Percentiles rank a stretch among this genome's conserved stretches.
Conservation (phyloP, 30 jellyfish, hydroid and myxozoan genomes). For the Turritopsis rubra region DNA sequence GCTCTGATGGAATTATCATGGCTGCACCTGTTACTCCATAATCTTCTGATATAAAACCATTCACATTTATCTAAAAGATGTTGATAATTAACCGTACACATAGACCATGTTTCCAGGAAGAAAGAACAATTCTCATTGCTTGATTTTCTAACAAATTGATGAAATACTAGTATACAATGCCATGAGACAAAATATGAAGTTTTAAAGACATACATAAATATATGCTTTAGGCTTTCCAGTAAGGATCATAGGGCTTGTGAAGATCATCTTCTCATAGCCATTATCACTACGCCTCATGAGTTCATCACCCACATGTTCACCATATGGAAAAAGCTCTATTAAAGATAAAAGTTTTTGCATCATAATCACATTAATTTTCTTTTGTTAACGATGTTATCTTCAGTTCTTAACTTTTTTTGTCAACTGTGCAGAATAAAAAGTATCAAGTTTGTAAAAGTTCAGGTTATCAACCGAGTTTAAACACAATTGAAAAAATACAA, state of each 20-base stretch:
- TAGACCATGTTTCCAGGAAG: no score
- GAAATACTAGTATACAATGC: background rate
- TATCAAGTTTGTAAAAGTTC: no score
- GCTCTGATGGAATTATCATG: background rate
- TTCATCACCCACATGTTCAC: background rate
- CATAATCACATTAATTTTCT: no score
- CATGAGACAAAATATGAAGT: background rate
- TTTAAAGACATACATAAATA: background rate
- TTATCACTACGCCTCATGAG: background rate
- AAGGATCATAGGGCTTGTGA: background rate
- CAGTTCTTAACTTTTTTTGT: no score
- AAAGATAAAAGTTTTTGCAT: no score
- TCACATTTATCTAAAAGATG: constrained; percentile 8
- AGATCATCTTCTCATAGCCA: background rate
- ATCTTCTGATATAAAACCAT: constrained; percentile 5
- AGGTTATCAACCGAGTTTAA: no score
- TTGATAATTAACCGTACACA: no score
- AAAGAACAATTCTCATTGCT: no score
- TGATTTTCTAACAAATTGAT: background rate
- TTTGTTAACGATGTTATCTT: no score
- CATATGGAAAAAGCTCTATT: background rate
- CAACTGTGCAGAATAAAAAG: no score
- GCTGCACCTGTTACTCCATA: background rate
- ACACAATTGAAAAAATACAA: no score
- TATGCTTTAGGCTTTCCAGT: background rate